Evolutionary conservation across 2,113 vertebrate species (phyloP).

Genomic region (Empidonax traillii): DNA sequence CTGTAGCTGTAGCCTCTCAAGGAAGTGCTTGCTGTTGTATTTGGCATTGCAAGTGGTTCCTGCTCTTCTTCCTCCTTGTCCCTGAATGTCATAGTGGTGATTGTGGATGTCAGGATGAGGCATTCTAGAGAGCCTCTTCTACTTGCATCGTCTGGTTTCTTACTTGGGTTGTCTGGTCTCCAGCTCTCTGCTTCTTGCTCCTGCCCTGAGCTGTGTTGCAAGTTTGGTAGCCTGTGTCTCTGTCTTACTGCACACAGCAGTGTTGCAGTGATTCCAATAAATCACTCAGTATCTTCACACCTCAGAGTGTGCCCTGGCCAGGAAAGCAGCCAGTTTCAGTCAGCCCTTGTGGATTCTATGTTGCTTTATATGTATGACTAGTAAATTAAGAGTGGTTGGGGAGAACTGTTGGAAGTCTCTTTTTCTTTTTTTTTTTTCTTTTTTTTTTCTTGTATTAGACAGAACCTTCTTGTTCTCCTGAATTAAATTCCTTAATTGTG

Average conservation of each 20-base stretch:
- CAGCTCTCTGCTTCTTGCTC: not conserved
- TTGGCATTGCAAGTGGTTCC: not conserved
- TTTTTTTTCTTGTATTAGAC: not conserved
- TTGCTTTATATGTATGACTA: not conserved
- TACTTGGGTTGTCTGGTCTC: not conserved
- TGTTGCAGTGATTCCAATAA: not conserved
- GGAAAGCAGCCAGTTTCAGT: not conserved
- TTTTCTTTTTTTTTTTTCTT: too few relatives aligned
- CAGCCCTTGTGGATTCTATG: not conserved
- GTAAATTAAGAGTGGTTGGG: not conserved
- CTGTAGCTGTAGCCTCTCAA: not conserved
- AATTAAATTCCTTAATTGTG: not conserved
- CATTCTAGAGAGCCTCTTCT: not conserved
- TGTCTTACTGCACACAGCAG: not conserved
- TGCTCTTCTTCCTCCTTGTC: not conserved
- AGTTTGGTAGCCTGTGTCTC: not conserved
- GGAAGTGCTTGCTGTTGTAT: not conserved
- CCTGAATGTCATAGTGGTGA: not conserved
- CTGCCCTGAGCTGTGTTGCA: not conserved
- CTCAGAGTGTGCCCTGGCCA: not conserved
- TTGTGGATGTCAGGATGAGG: not conserved
- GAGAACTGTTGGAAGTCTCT: not conserved
- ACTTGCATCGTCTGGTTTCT: not conserved
- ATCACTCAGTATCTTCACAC: not conserved
- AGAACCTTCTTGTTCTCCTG: not conserved